Conservation (phyloP, 2,113 vertebrate species). For the Cyphomyrus plagiostoma region DNA sequence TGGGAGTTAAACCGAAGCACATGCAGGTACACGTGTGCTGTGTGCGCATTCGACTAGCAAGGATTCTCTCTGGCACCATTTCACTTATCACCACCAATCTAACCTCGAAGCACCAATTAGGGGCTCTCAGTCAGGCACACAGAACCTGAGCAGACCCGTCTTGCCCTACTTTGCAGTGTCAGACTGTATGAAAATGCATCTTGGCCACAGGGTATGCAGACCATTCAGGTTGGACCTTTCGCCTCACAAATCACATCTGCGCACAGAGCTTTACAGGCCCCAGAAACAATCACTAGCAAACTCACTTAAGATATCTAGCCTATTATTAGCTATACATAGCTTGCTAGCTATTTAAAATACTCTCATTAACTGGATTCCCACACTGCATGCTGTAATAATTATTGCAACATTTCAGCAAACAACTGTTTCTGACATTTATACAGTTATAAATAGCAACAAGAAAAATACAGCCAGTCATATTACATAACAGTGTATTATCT, state of each 20-base stretch:
- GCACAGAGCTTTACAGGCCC: neutral
- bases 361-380: neutral
- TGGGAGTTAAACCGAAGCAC: neutral
- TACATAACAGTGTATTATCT: neutral
- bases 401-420: neutral
- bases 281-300: neutral
- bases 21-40: neutral
- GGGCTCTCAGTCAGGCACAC: neutral
- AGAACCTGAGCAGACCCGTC: neutral
- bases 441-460: neutral
- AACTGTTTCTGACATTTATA: neutral
- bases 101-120: neutral
- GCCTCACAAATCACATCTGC: neutral
- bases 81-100: neutral
- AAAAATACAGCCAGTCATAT: neutral
- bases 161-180: neutral
- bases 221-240: neutral
- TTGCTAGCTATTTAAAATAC: neutral
- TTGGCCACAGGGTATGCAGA: neutral
- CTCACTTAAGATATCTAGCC: neutral
- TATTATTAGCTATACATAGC: slow-evolving; percentile 8
- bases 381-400: neutral
- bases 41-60: neutral
- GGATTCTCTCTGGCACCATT: neutral
- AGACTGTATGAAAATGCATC: neutral